These are phyloP conservation scores for Gopherus evgoodei DNA, from an alignment of 2,113 vertebrate species.

Conservation along the genomic window DNA sequence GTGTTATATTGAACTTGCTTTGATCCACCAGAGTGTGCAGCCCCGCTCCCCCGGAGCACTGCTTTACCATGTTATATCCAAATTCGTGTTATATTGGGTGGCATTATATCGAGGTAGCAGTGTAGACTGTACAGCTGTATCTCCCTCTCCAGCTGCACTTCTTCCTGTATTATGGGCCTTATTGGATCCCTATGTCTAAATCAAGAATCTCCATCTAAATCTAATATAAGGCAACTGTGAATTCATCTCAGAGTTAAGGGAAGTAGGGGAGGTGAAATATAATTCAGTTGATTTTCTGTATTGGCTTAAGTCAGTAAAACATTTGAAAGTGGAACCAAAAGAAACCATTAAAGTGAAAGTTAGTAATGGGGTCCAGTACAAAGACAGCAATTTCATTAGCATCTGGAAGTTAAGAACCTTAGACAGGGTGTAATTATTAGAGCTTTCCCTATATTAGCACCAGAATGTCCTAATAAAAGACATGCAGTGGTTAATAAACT, in stretches of 20 bases:
- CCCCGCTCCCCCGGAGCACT: no score
- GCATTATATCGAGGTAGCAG: no score
- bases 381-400: not conserved
- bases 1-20: no score
- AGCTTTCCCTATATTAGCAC: not conserved
- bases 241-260: constrained; percentile 61
- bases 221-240: constrained; percentile 60
- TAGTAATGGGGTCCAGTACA: not conserved
- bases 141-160: constrained; percentile 70
- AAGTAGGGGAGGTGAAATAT: constrained; percentile 60
- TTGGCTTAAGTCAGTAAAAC: constrained; percentile 13
- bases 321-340: constrained; percentile 13
- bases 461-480: not conserved
- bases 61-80: no score
- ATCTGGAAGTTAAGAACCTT: not conserved
- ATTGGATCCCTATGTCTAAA: constrained; percentile 61
- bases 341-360: not conserved
- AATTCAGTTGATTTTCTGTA: constrained; percentile 59
- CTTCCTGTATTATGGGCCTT: constrained; percentile 56
- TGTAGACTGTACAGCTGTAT: constrained; percentile 43
- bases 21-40: no score
- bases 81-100: no score
- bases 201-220: not conserved
- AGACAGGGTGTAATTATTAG: not conserved
- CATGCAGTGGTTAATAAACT: not conserved